Percentiles rank a stretch among this genome's conserved stretches.
phyloP scores from a whole-genome alignment of 2,113 vertebrate genomes.

The Forbesichthys papilliferus region DNA sequence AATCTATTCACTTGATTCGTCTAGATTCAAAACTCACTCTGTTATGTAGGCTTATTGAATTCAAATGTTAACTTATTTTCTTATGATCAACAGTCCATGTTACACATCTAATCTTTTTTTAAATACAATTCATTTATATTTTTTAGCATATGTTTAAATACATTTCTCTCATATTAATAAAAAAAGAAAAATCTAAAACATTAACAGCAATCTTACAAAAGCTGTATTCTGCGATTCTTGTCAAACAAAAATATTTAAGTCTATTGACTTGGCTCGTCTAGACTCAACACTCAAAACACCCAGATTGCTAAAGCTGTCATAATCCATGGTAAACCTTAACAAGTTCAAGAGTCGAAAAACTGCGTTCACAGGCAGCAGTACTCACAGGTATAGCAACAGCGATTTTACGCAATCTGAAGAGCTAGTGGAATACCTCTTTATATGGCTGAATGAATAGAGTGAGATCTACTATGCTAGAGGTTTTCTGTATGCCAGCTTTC shows the following conservation, averaged over 20 bases:
- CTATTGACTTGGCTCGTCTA: not conserved
- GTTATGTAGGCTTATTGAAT: too few species aligned
- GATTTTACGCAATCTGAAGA: conserved; percentile 18
- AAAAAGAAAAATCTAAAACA: too few species aligned
- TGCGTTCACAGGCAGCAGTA: not conserved
- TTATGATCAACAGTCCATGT: too few species aligned
- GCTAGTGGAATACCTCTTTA: conserved; percentile 7
- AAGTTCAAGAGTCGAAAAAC: conserved; percentile 4
- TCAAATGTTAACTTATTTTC: too few species aligned
- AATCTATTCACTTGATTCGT: conserved; percentile 3
- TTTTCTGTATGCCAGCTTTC: conserved; percentile 3
- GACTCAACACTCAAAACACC: conserved; percentile 5
- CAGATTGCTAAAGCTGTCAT: conserved; percentile 5
- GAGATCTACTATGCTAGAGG: conserved; percentile 10
- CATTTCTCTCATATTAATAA: too few species aligned
- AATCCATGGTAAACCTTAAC: conserved; percentile 7
- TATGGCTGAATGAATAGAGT: conserved; percentile 6
- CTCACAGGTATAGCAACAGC: conserved; percentile 6
- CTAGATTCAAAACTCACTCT: not conserved
- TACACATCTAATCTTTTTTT: too few species aligned
- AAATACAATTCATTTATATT: too few species aligned
- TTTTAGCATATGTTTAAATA: too few species aligned
- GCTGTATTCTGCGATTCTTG: too few species aligned
- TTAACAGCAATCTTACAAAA: too few species aligned
- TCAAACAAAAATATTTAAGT: too few species aligned